phyloP scores from a whole-genome alignment of 2,888 invertebrate species.

The Acrobasis repandana region DNA sequence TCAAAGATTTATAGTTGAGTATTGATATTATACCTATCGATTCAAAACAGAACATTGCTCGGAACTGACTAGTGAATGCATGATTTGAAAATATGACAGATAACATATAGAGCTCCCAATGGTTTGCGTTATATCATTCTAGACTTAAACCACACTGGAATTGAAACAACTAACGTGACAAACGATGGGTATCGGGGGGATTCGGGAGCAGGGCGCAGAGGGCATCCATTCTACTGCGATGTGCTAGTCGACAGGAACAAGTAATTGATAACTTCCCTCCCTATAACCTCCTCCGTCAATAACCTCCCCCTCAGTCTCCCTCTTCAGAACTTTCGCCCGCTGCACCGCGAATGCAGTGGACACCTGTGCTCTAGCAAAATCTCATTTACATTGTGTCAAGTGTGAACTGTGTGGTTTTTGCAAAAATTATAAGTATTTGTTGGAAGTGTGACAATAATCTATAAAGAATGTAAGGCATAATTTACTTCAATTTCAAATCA shows the following conservation, averaged over 20 bases:
- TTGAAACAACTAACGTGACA: constrained; percentile 16
- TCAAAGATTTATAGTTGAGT: too few species aligned
- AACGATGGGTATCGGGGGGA: constrained; percentile 16
- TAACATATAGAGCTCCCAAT: neutral
- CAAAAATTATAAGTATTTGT: neutral
- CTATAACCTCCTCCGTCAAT: neutral
- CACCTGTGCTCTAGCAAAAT: constrained; percentile 17
- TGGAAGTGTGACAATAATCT: neutral
- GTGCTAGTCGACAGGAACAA: constrained; percentile 26
- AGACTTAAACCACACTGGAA: constrained; percentile 13
- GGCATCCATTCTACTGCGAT: constrained; percentile 16
- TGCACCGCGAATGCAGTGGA: constrained; percentile 28
- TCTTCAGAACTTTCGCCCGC: constrained; percentile 15
- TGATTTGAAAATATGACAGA: constrained; percentile 9
- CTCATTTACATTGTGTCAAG: constrained; percentile 6
- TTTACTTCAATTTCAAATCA: too few species aligned
- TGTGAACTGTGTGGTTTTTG: neutral
- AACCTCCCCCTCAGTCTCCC: neutral
- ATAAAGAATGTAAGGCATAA: too few species aligned
- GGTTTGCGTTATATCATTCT: constrained; percentile 4
- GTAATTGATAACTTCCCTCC: constrained; percentile 32
- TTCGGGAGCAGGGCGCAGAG: constrained; percentile 10
- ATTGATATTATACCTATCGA: too few species aligned
- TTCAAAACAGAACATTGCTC: too few species aligned
- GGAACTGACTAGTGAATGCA: neutral